A percentile compares a stretch with the other conserved stretches of the same genome.
Evolutionary conservation across 2,888 invertebrate genomes (phyloP).

Genomic region (Thysanoteuthis rhombus): DNA sequence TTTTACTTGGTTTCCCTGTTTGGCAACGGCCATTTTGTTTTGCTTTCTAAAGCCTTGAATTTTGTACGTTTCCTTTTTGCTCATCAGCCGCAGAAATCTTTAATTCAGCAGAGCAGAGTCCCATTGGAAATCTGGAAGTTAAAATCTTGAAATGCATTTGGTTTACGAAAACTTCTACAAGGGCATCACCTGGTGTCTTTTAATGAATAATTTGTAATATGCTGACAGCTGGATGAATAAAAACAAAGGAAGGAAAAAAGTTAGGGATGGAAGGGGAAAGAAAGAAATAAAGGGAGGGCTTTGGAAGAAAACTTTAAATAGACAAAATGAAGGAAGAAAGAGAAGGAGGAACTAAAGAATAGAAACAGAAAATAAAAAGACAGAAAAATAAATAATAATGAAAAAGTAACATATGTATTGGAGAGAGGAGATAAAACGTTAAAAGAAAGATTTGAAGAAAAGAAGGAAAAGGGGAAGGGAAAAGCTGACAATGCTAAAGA

Average conservation of each 20-base stretch:
- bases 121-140: not conserved
- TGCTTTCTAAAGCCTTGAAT: not conserved
- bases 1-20: not conserved
- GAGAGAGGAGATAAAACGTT: not conserved
- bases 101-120: not conserved
- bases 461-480: not conserved
- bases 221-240: not conserved
- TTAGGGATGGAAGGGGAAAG: not conserved
- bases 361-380: not conserved
- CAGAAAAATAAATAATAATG: no score
- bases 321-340: not conserved
- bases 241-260: not conserved
- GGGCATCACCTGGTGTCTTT: not conserved
- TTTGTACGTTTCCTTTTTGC: not conserved
- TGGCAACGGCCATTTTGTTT: not conserved
- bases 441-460: not conserved
- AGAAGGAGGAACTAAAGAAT: not conserved
- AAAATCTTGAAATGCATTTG: not conserved
- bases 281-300: not conserved
- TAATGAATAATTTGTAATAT: not conserved
- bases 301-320: not conserved
- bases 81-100: not conserved
- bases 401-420: not conserved
- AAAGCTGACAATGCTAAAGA: not conserved
- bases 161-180: conserved; percentile 12